Conservation (phyloP, 2,797 vertebrate genomes). For the Nyctibius grandis region DNA sequence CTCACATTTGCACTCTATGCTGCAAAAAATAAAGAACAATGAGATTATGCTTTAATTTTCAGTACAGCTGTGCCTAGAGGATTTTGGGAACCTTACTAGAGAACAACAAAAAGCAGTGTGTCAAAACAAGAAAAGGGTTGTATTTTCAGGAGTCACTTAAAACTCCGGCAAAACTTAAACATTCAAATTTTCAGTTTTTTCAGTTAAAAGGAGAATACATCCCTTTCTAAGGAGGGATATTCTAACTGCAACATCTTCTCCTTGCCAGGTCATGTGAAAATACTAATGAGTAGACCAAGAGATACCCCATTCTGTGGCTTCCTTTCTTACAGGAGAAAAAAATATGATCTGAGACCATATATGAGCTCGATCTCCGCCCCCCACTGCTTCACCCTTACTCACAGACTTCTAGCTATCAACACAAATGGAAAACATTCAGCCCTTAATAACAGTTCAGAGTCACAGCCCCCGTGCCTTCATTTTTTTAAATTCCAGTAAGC, state of each 20-base stretch:
- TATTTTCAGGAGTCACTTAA: background rate
- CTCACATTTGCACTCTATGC: background rate
- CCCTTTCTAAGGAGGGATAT: background rate
- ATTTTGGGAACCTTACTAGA: background rate
- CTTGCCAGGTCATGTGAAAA: background rate
- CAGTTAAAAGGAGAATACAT: background rate
- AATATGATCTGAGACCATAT: background rate
- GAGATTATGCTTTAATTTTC: slow-evolving; percentile 2
- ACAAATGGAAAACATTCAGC: background rate
- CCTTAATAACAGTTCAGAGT: background rate
- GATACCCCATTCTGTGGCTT: background rate
- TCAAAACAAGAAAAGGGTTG: background rate
- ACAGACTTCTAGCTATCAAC: background rate
- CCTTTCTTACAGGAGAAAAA: background rate
- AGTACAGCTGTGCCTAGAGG: background rate
- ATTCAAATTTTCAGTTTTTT: background rate
- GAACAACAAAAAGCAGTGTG: background rate
- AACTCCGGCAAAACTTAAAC: background rate
- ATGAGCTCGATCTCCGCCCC: background rate
- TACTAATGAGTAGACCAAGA: background rate
- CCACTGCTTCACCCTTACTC: background rate
- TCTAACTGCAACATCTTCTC: background rate
- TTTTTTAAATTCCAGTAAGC: background rate
- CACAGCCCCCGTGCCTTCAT: background rate
- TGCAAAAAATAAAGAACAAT: background rate